Evolutionary conservation across 2,888 invertebrate species (phyloP).

Genomic region (Carterocephalus palaemon): DNA sequence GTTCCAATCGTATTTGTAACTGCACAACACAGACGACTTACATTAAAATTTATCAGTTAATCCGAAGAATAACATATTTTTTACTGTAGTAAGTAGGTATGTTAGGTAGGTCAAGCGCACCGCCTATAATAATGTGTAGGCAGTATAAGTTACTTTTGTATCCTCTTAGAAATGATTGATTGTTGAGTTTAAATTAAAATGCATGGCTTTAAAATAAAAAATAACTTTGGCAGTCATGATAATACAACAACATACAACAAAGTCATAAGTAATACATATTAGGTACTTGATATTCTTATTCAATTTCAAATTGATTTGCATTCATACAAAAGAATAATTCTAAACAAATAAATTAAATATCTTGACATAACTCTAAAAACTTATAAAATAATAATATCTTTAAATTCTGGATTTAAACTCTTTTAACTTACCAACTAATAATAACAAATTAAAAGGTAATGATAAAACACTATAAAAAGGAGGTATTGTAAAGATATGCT

Average conservation of each 20-base stretch:
- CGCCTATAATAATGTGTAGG: too few relatives aligned
- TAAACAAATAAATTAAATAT: constrained; percentile 64
- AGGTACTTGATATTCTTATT: constrained; percentile 4
- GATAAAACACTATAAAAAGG: constrained; percentile 50
- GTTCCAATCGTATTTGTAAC: too few relatives aligned
- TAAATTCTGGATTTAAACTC: constrained; percentile 70
- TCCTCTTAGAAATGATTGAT: too few relatives aligned
- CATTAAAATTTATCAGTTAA: too few relatives aligned
- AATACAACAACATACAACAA: too few relatives aligned
- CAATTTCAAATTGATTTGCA: constrained; percentile 18
- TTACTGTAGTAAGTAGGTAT: too few relatives aligned
- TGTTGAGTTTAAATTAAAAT: constrained; percentile 8
- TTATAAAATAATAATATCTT: constrained; percentile 71
- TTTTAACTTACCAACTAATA: constrained; percentile 65
- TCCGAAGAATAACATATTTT: too few relatives aligned
- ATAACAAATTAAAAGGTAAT: constrained; percentile 58
- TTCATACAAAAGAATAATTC: constrained; percentile 30
- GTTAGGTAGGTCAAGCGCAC: too few relatives aligned
- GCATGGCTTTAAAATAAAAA: constrained; percentile 35
- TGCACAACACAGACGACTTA: too few relatives aligned
- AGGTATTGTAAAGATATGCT: constrained; percentile 43
- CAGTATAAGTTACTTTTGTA: too few relatives aligned
- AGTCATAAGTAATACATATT: constrained; percentile 29
- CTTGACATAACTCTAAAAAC: constrained; percentile 46
- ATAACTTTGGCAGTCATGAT: constrained; percentile 48